Evolutionary conservation across 1,140 invertebrate species (phyloP).

Genomic region (Stegodyphus mimosarum): DNA sequence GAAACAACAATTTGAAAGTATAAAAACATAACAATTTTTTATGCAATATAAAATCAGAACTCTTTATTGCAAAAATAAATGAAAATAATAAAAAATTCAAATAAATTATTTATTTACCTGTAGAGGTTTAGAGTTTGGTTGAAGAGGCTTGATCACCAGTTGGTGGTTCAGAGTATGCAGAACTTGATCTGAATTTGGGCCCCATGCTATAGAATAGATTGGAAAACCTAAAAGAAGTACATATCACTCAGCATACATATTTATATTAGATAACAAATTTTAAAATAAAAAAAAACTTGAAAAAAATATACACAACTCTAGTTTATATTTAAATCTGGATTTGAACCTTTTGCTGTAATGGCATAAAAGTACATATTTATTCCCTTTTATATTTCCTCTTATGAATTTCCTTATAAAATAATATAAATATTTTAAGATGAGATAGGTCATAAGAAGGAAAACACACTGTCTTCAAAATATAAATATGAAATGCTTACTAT

Average conservation of each 20-base stretch:
- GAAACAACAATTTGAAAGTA: too few relatives aligned
- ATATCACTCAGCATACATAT: neutral
- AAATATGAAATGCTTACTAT: slow-evolving; percentile 67
- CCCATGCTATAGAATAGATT: slow-evolving; percentile 88
- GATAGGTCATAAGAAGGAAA: too few relatives aligned
- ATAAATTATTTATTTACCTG: slow-evolving; percentile 73
- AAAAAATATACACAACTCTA: neutral
- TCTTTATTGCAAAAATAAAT: neutral
- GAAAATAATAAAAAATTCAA: neutral
- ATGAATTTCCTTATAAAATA: too few relatives aligned
- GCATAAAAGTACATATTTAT: too few relatives aligned
- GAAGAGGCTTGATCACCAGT: slow-evolving; percentile 89
- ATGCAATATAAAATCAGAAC: too few relatives aligned
- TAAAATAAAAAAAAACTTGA: neutral
- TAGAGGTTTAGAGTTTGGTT: slow-evolving; percentile 86
- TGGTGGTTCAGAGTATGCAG: slow-evolving; percentile 85
- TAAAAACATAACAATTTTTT: too few relatives aligned
- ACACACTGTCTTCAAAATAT: too few relatives aligned
- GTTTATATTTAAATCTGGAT: too few relatives aligned
- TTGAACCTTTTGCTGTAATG: too few relatives aligned
- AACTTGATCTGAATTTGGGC: slow-evolving; percentile 84
- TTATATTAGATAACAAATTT: neutral
- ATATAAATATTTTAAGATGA: too few relatives aligned
- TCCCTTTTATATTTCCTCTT: too few relatives aligned
- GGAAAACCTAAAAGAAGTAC: slow-evolving; percentile 71